Conservation (phyloP, 2,888 invertebrate species). For the Thysanoteuthis rhombus region DNA sequence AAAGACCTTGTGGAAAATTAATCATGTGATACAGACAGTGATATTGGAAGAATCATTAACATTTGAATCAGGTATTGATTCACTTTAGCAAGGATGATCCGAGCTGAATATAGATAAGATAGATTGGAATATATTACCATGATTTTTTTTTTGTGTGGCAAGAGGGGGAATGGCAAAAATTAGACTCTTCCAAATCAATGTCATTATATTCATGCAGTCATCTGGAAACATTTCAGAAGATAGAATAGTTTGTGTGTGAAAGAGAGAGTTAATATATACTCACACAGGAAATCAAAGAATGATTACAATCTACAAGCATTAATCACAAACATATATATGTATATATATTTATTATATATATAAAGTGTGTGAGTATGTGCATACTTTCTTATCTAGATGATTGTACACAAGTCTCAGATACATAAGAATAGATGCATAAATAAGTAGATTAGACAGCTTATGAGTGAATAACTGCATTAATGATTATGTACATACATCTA, state of each 20-base stretch:
- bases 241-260: neutral
- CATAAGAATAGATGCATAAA: neutral
- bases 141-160: neutral
- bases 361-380: neutral
- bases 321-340: neutral
- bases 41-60: neutral
- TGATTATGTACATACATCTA: neutral
- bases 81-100: conserved; percentile 12
- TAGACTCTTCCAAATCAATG: neutral
- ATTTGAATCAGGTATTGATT: conserved; percentile 12
- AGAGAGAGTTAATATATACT: neutral
- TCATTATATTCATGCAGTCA: neutral
- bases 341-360: neutral
- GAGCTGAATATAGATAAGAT: conserved; percentile 12
- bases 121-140: conserved; percentile 12
- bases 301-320: neutral
- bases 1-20: neutral
- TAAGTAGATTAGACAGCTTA: neutral
- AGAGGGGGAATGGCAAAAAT: neutral
- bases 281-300: neutral
- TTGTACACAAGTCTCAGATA: neutral
- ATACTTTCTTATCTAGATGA: neutral
- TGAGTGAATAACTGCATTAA: neutral
- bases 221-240: neutral
- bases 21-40: neutral